Evolutionary conservation across 2,888 invertebrate genomes (phyloP), one percentile per base, ranked within the genome.

Genomic region (Agrilus biguttatus): DNA sequence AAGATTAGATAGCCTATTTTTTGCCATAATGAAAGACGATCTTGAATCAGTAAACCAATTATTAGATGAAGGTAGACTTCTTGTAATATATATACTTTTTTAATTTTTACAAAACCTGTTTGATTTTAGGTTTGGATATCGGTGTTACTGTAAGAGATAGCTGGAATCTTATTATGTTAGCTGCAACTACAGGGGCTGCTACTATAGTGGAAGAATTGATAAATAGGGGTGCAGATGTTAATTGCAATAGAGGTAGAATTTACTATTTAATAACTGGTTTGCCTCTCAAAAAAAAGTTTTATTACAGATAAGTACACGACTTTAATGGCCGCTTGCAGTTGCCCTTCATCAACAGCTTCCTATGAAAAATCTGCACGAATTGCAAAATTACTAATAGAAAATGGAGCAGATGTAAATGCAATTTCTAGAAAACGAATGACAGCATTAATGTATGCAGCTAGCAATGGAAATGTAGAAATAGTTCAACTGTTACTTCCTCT

Each of bases 241-340:
- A 79, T 58, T 53, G 56, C 54, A 56, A 60, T 53, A 58, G 58
- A 53, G 55, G 56, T 57, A 49, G 33, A 34, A 36, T 34, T 43
- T 14, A 5, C 21, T 44, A 23, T 41, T 17, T 33, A 37, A 37
- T 23, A 42, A 8, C 19, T 19, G 2, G 2, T 37, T 14, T 17
- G 8, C 17, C 13, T 14, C 17, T n/a, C 14, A 32, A 6, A 12
- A 42, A 36, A 2, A 8, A 2, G 5, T 33, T 32, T 39, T 42
- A 47, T 63, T 67, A 34, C 61, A 79, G 80, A 78, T 62, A 73
- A 73, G n/a, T 69, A 69, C 41, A 77, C 77, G 34, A 72, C 76
- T 19, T 58, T 80, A 41, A 78, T 80, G 77, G 71, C 73, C 47
- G 70, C 73, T 23, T 78, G 78, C 53, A 69, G 73, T n/a, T 77